phyloP scores from a whole-genome alignment of 53 echinoderm and acorn worm genomes.

The Mesocentrotus franciscanus region DNA sequence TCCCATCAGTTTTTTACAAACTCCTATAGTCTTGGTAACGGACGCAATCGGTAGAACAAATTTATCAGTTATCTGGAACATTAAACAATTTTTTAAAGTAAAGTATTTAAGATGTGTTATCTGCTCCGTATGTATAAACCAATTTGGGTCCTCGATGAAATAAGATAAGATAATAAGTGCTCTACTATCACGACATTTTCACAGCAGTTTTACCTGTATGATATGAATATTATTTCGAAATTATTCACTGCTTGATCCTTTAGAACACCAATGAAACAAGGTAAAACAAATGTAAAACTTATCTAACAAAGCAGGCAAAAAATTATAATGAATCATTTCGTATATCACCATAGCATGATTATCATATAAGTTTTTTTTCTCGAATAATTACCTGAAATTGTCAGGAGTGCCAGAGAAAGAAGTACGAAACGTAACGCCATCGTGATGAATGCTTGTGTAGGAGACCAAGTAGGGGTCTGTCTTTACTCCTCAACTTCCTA shows the following conservation, averaged over 20 bases:
- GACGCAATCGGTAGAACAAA: not conserved
- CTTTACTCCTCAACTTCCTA: not conserved
- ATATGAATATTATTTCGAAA: no score
- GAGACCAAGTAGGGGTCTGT: not conserved
- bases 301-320: no score
- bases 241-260: no score
- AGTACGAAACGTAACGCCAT: conserved; percentile 45
- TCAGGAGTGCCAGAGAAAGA: conserved; percentile 27
- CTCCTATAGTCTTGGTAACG: not conserved
- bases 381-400: conserved; percentile 36
- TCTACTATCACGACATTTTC: no score
- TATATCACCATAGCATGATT: no score
- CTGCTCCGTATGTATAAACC: not conserved
- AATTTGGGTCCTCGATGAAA: no score
- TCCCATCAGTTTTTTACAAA: not conserved
- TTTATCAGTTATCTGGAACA: not conserved
- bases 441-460: not conserved
- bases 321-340: no score
- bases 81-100: not conserved
- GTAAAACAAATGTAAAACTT: no score
- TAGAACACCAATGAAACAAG: no score
- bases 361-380: no score
- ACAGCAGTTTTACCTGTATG: no score
- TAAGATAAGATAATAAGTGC: no score
- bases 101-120: not conserved